phyloP scores from a whole-genome alignment of 1,140 invertebrate species.

The Hetaerina americana region DNA sequence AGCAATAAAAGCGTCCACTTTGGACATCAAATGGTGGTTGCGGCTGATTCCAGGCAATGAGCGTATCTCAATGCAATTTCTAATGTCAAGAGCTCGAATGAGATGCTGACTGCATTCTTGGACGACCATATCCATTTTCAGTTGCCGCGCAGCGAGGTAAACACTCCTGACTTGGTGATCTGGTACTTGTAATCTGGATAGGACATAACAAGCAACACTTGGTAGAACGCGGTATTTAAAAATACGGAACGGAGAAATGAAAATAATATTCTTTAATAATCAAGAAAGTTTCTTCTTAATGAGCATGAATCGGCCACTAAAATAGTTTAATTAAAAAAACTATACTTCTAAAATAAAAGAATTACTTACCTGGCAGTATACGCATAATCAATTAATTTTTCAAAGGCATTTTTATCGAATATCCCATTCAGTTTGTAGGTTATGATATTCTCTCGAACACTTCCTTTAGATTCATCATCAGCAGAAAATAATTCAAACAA shows the following conservation, averaged over 20 bases:
- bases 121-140: constrained; percentile 59
- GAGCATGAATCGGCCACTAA: too few relatives aligned
- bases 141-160: constrained; percentile 54
- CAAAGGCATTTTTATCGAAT: constrained; percentile 50
- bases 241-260: constrained; percentile 5
- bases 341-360: constrained; percentile 14
- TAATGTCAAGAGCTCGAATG: constrained; percentile 46
- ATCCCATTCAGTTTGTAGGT: constrained; percentile 54
- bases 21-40: constrained; percentile 42
- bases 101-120: constrained; percentile 56
- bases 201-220: too few relatives aligned
- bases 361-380: constrained; percentile 52
- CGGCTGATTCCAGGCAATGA: constrained; percentile 49
- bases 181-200: constrained; percentile 40
- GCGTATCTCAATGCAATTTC: constrained; percentile 57
- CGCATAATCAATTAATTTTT: constrained; percentile 63
- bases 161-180: constrained; percentile 49
- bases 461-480: constrained; percentile 32
- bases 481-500: constrained; percentile 61
- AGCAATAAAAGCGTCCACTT: constrained; percentile 57
- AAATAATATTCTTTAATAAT: not conserved
- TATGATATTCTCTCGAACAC: constrained; percentile 29
- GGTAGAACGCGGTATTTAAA: too few relatives aligned
- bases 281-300: not conserved
- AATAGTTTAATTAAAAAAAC: constrained; percentile 6